phyloP scores from a whole-genome alignment of 2,888 invertebrate species.

The Eilema depressum region DNA sequence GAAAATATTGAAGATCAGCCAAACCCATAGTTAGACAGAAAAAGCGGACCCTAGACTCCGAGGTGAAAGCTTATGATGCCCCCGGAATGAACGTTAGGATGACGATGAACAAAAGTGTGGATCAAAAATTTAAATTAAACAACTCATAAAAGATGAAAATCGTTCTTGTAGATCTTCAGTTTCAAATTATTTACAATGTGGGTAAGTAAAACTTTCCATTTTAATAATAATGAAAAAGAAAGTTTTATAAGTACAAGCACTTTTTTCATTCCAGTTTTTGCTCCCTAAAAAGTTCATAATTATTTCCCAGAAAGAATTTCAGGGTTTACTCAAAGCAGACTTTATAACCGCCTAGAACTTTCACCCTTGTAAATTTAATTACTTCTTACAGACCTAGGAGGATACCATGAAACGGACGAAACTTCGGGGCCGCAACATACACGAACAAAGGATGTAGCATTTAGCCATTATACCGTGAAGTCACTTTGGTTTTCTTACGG shows the following conservation, averaged over 20 bases:
- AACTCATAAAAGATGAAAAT: not conserved
- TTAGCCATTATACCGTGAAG: too few species aligned
- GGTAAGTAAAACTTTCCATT: slow-evolving; percentile 9
- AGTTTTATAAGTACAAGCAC: slow-evolving; percentile 7
- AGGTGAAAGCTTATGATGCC: too few species aligned
- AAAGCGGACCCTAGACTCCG: too few species aligned
- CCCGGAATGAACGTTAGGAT: too few species aligned
- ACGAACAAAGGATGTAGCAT: too few species aligned
- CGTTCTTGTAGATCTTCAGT: not conserved
- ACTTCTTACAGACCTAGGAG: slow-evolving; percentile 50
- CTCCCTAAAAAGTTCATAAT: slow-evolving; percentile 10
- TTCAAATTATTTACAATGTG: slow-evolving; percentile 7
- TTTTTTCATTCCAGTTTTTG: slow-evolving; percentile 9
- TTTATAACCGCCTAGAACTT: slow-evolving; percentile 38
- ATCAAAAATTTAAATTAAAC: not conserved
- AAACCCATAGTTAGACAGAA: too few species aligned
- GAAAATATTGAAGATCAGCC: too few species aligned
- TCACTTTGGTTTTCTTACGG: too few species aligned
- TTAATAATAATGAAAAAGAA: slow-evolving; percentile 12
- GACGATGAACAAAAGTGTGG: too few species aligned
- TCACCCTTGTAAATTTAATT: slow-evolving; percentile 62
- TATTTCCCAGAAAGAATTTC: slow-evolving; percentile 6
- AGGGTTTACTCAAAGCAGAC: slow-evolving; percentile 13
- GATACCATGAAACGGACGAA: too few species aligned
- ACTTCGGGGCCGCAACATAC: too few species aligned